These are phyloP conservation scores for Dyspetes luteomarginatus DNA, from an alignment of 2,888 invertebrate species.

Conservation along the genomic window DNA sequence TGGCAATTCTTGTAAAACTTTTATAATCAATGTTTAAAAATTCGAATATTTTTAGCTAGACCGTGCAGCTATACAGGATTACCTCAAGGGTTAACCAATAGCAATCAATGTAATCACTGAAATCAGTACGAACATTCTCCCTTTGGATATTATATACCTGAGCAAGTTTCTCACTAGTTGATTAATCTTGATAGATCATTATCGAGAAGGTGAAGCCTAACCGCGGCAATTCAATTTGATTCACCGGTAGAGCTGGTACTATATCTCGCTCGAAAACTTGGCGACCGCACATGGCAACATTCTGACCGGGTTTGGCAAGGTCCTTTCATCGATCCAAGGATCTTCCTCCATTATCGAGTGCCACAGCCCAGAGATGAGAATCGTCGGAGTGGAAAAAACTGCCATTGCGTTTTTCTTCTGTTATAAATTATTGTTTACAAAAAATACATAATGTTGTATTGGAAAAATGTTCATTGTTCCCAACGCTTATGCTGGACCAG, in stretches of 20 bases:
- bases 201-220: constrained; percentile 22
- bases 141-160: not conserved
- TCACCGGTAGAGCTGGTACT: constrained; percentile 17
- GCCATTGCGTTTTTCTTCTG: no score
- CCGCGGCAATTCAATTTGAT: constrained; percentile 24
- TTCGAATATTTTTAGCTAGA: no score
- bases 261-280: constrained; percentile 17
- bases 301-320: constrained; percentile 9
- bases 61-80: no score
- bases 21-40: no score
- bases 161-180: constrained; percentile 14
- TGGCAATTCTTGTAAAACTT: no score
- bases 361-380: not conserved
- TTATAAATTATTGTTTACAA: no score
- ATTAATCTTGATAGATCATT: constrained; percentile 34
- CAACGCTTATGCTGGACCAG: no score
- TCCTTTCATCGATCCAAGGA: constrained; percentile 2
- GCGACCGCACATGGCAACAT: constrained; percentile 21
- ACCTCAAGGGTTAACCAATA: not conserved
- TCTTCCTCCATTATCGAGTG: not conserved
- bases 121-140: constrained; percentile 12
- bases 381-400: not conserved
- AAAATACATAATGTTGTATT: no score
- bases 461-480: no score
- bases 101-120: not conserved